Conservation (phyloP, 2,888 invertebrate genomes). For the Imbricaverruca yamaguchii region DNA sequence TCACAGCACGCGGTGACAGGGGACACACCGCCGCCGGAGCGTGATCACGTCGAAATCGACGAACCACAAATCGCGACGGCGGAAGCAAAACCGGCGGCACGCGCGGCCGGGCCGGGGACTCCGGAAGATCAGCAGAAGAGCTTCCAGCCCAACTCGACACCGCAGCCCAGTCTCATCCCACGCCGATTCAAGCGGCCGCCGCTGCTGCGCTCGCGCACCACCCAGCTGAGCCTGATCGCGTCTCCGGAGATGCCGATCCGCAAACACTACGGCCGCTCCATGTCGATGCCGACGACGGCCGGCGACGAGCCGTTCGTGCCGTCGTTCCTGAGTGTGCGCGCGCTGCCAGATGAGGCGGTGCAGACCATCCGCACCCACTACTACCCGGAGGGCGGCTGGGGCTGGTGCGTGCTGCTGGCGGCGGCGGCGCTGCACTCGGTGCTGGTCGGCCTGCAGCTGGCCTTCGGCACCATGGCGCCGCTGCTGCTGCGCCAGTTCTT, state of each 20-base stretch:
- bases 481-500: background rate
- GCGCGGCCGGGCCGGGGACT: too few relatives aligned
- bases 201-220: slow-evolving; percentile 4
- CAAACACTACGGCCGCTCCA: slow-evolving; percentile 18
- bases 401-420: slow-evolving; percentile 32
- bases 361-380: slow-evolving; percentile 27
- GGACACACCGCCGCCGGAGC: too few relatives aligned
- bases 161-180: background rate
- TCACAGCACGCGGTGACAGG: too few relatives aligned
- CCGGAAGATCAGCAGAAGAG: too few relatives aligned
- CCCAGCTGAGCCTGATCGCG: background rate
- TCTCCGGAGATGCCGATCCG: background rate
- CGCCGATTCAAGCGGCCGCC: slow-evolving; percentile 13
- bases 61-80: too few relatives aligned
- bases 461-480: slow-evolving; percentile 24
- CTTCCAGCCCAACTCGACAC: background rate
- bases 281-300: background rate
- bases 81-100: too few relatives aligned
- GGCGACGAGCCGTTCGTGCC: background rate
- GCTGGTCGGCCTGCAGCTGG: slow-evolving; percentile 30
- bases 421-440: slow-evolving; percentile 27
- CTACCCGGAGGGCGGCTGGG: slow-evolving; percentile 34
- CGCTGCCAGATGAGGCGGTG: background rate
- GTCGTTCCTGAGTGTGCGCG: background rate
- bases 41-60: too few relatives aligned